A percentile compares a stretch with the other conserved stretches of the same genome.
phyloP scores from a whole-genome alignment of 2,113 vertebrate species.

The Ceyx melanurus region DNA sequence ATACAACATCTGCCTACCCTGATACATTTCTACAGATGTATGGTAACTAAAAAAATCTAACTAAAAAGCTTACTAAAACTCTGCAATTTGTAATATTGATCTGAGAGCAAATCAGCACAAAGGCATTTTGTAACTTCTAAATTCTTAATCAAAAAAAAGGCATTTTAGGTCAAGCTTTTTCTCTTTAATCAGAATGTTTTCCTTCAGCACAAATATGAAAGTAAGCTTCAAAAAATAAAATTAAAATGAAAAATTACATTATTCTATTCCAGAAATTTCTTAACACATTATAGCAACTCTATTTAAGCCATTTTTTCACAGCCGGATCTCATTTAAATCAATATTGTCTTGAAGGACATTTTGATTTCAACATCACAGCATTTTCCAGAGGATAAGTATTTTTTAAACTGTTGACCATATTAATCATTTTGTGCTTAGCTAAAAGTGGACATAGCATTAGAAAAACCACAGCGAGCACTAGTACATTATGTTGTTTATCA shows the following conservation, averaged over 20 bases:
- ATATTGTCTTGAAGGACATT: neutral
- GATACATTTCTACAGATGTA: neutral
- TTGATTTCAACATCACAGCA: constrained; percentile 13
- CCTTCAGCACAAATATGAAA: constrained; percentile 6
- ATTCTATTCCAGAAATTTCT: constrained; percentile 6
- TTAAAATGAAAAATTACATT: constrained; percentile 22
- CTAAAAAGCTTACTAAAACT: neutral
- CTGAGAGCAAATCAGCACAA: neutral
- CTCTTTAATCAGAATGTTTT: constrained; percentile 22
- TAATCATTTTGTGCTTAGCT: neutral
- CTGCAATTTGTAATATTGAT: neutral
- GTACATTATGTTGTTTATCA: neutral
- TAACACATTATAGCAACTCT: neutral
- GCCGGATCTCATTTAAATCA: neutral
- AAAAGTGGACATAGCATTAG: neutral
- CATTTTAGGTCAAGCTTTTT: neutral
- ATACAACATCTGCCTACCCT: neutral
- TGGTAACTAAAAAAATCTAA: neutral
- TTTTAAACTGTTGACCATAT: neutral
- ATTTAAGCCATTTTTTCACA: constrained; percentile 45
- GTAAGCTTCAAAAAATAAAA: constrained; percentile 10
- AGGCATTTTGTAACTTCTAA: neutral
- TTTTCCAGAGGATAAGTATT: neutral
- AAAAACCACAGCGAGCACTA: neutral
- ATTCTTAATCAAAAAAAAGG: neutral